Evolutionary conservation across 2,797 vertebrate species (phyloP).

Genomic region (Centroberyx gerrardi): DNA sequence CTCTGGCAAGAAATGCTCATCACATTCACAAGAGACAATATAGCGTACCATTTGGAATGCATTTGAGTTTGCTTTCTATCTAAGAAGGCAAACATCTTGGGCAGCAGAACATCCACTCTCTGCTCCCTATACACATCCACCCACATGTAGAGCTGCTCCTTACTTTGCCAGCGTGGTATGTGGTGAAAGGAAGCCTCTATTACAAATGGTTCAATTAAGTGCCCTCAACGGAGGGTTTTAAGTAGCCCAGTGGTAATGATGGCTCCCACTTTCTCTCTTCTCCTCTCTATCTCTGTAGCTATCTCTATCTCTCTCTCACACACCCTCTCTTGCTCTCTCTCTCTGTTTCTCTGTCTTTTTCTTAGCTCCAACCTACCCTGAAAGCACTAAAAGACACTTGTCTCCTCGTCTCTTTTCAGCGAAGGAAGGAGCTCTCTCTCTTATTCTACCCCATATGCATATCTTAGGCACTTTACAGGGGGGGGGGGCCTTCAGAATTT

Average conservation of each 20-base stretch:
- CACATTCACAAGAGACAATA: conserved; percentile 45
- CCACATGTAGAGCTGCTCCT: conserved; percentile 66
- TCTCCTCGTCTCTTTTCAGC: conserved; percentile 77
- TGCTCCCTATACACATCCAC: conserved; percentile 60
- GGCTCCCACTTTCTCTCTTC: conserved; percentile 71
- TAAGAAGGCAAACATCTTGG: conserved; percentile 60
- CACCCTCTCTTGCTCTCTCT: conserved; percentile 37
- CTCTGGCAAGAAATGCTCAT: conserved; percentile 26
- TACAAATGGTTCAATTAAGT: conserved; percentile 85
- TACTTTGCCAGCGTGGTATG: conserved; percentile 59
- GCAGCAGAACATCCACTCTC: conserved; percentile 62
- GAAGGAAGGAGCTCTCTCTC: conserved; percentile 67
- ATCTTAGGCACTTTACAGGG: conserved; percentile 68
- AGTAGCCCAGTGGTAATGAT: conserved; percentile 81
- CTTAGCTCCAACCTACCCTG: conserved; percentile 58
- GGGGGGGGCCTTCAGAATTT: conserved; percentile 67
- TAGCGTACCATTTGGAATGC: conserved; percentile 29
- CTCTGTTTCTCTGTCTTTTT: conserved; percentile 39
- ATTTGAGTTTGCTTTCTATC: conserved; percentile 58
- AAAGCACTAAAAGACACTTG: conserved; percentile 80
- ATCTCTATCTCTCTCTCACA: conserved; percentile 31
- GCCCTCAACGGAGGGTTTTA: conserved; percentile 78
- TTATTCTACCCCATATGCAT: conserved; percentile 65
- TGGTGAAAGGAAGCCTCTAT: conserved; percentile 77
- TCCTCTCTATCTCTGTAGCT: background rate